These are phyloP conservation scores for Virgularia gustaviana DNA, from an alignment of 92 coral and sea anemone genomes.

Conservation along the genomic window DNA sequence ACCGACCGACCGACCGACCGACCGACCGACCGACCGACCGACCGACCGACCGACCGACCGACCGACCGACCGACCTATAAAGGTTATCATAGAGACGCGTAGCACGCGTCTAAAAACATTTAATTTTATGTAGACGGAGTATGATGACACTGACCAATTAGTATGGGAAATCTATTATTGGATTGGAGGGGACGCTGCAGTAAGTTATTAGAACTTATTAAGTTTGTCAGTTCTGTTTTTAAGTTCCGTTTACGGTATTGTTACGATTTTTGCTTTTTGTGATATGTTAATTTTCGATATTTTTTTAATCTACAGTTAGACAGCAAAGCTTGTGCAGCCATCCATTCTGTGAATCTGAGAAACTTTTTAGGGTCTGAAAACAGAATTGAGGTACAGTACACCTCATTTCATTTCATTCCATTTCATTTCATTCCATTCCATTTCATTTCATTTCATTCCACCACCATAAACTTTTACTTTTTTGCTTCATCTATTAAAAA, in stretches of 20 bases:
- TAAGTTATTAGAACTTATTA: conserved; percentile 39
- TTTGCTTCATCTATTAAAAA: too few relatives aligned
- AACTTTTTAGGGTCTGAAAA: conserved; percentile 95
- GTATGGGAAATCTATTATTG: conserved; percentile 92
- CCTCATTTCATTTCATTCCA: too few relatives aligned
- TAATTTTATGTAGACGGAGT: conserved; percentile 63
- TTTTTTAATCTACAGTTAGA: conserved; percentile 61
- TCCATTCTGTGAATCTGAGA: conserved; percentile 96
- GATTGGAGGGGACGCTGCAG: conserved; percentile 93
- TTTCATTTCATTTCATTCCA: too few relatives aligned
- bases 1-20: too few relatives aligned
- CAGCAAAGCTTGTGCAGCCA: conserved; percentile 98
- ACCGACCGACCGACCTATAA: too few relatives aligned
- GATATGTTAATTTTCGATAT: neutral
- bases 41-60: too few relatives aligned
- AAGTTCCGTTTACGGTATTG: neutral
- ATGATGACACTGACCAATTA: conserved; percentile 91
- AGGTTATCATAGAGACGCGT: too few relatives aligned
- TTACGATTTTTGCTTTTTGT: neutral
- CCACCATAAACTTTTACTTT: too few relatives aligned
- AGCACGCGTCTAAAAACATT: too few relatives aligned
- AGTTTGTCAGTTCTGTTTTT: neutral
- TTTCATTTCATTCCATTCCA: too few relatives aligned
- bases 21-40: too few relatives aligned
- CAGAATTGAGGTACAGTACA: conserved; percentile 79